phyloP scores from a whole-genome alignment of 2,797 vertebrate genomes.

The Phrynocephalus forsythii region DNA sequence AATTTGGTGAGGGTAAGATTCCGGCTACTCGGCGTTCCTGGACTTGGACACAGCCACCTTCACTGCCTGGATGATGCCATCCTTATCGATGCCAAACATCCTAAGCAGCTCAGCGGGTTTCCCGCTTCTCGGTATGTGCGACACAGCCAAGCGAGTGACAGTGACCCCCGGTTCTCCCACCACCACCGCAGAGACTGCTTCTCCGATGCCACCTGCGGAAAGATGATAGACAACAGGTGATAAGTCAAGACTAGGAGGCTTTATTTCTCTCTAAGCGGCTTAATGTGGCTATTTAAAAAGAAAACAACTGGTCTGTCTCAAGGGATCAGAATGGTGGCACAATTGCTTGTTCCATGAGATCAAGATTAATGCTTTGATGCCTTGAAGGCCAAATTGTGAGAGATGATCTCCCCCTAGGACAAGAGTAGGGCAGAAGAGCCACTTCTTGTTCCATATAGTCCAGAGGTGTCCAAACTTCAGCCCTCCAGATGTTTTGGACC shows the following conservation, averaged over 20 bases:
- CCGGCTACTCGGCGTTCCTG: constrained; percentile 68
- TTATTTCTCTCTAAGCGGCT: neutral
- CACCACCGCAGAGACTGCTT: constrained; percentile 79
- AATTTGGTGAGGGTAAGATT: constrained; percentile 7
- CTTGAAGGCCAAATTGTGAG: neutral
- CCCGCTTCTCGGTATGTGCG: constrained; percentile 83
- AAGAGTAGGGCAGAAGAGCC: neutral
- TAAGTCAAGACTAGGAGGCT: accelerated
- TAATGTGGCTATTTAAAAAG: neutral
- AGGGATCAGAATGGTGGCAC: neutral
- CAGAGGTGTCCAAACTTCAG: too few relatives aligned
- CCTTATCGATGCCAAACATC: constrained; percentile 87
- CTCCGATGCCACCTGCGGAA: constrained; percentile 84
- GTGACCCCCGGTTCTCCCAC: constrained; percentile 80
- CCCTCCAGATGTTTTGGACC: too few relatives aligned
- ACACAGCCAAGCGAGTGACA: constrained; percentile 81
- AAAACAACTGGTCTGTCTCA: neutral
- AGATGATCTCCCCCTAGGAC: neutral
- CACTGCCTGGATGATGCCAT: constrained; percentile 83
- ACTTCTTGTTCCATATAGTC: neutral
- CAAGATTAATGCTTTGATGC: neutral
- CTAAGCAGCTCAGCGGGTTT: constrained; percentile 85
- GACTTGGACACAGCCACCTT: constrained; percentile 78
- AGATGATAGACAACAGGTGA: accelerated
- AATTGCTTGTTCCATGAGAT: neutral